These are phyloP conservation scores for Sterna hirundo DNA, from an alignment of 2,113 vertebrate species.

Conservation along the genomic window DNA sequence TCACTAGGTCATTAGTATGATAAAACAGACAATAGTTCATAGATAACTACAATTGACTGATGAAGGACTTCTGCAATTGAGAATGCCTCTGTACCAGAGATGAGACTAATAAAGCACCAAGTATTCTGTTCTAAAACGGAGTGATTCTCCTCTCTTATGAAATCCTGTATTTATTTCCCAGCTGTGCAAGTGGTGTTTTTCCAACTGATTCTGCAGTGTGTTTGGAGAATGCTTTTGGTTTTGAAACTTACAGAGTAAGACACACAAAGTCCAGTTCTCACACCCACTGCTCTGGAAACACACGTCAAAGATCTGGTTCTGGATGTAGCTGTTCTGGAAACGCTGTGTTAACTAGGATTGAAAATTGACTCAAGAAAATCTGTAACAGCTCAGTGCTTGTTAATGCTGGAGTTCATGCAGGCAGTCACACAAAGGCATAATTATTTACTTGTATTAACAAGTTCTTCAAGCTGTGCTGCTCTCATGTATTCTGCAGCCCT, in stretches of 20 bases:
- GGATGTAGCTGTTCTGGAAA: neutral
- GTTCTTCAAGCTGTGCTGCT: slow-evolving; percentile 49
- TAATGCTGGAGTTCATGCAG: slow-evolving; percentile 25
- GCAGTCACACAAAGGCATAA: slow-evolving; percentile 2
- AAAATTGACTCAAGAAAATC: neutral
- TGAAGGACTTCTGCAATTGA: neutral
- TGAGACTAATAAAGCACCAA: neutral
- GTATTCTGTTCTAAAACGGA: neutral
- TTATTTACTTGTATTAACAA: slow-evolving; percentile 44
- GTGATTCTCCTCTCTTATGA: neutral
- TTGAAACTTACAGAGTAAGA: neutral
- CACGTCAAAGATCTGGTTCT: neutral
- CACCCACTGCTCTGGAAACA: neutral
- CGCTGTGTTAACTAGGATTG: neutral
- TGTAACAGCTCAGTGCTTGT: neutral
- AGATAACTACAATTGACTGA: neutral
- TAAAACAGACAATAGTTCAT: neutral
- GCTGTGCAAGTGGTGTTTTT: neutral
- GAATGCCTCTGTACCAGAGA: neutral
- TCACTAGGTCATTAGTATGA: neutral
- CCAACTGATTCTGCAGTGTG: neutral
- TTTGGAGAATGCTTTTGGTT: neutral
- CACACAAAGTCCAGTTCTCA: neutral
- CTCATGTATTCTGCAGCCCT: neutral
- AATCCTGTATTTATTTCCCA: neutral